These are phyloP conservation scores for Aplidium turbinatum DNA, from an alignment of 23 tunicate genomes.

Conservation along the genomic window DNA sequence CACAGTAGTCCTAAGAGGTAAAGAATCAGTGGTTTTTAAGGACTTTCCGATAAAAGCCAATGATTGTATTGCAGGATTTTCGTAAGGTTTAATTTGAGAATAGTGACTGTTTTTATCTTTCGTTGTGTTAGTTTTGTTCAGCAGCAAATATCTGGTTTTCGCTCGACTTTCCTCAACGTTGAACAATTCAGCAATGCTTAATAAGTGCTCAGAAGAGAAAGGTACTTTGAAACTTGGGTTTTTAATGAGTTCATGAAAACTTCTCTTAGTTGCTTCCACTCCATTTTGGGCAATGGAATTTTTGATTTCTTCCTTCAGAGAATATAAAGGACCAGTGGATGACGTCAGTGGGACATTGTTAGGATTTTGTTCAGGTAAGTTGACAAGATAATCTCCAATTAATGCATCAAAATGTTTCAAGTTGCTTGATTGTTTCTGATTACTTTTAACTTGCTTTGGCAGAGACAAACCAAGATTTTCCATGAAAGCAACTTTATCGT, in stretches of 20 bases:
- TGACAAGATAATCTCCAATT: constrained; percentile 18
- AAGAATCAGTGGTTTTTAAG: background rate
- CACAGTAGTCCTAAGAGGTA: background rate
- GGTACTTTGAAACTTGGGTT: constrained; percentile 17
- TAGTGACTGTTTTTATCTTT: background rate
- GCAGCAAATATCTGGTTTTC: background rate
- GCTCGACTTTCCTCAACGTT: background rate
- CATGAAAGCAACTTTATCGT: background rate
- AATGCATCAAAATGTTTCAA: constrained; percentile 4
- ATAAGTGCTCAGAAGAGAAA: background rate
- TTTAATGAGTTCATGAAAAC: constrained; percentile 20
- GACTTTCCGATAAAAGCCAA: constrained; percentile 81
- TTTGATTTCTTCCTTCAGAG: constrained; percentile 17
- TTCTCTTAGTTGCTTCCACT: constrained; percentile 8
- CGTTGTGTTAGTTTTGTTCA: too few species aligned
- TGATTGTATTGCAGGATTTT: constrained; percentile 84
- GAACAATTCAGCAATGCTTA: background rate
- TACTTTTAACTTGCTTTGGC: background rate
- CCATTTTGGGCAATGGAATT: constrained; percentile 19
- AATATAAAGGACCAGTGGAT: background rate
- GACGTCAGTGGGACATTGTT: background rate
- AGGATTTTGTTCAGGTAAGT: background rate
- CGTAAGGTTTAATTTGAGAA: too few species aligned
- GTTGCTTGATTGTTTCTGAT: background rate
- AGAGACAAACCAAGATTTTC: constrained; percentile 12